Conservation (phyloP, 2,113 vertebrate genomes). For the Rutilus rutilus region DNA sequence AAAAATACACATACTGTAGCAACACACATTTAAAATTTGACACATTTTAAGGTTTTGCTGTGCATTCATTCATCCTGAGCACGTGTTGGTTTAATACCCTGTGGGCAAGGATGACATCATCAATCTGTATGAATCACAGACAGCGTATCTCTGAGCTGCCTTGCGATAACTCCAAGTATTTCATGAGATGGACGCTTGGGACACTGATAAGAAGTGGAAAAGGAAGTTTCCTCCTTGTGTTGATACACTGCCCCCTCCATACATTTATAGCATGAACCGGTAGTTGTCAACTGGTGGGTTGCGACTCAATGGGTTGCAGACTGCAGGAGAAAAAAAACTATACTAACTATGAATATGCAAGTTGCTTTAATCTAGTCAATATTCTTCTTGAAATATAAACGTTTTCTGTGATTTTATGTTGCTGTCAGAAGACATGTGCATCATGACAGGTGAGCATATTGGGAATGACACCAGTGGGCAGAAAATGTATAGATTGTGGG, state of each 20-base stretch:
- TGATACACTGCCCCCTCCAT: neutral
- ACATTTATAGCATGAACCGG: neutral
- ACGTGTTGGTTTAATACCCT: neutral
- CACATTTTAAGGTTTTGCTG: neutral
- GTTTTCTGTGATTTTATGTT: neutral
- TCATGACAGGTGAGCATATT: neutral
- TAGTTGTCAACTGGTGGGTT: neutral
- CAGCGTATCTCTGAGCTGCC: conserved; percentile 44
- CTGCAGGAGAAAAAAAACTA: neutral
- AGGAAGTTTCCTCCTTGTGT: conserved; percentile 26
- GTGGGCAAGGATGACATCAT: neutral
- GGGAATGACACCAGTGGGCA: neutral
- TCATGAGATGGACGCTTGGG: conserved; percentile 51
- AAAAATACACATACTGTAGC: neutral
- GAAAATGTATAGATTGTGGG: neutral
- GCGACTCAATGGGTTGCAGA: neutral
- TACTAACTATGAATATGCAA: neutral
- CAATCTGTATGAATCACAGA: conserved; percentile 2
- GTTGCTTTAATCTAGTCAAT: neutral
- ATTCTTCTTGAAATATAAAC: neutral
- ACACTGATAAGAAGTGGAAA: conserved; percentile 35
- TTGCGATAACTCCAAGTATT: neutral
- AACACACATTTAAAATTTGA: neutral
- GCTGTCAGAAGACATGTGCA: neutral
- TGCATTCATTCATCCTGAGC: neutral